phyloP scores from a whole-genome alignment of 1,140 invertebrate genomes.

The Chrysomallon squamiferum region DNA sequence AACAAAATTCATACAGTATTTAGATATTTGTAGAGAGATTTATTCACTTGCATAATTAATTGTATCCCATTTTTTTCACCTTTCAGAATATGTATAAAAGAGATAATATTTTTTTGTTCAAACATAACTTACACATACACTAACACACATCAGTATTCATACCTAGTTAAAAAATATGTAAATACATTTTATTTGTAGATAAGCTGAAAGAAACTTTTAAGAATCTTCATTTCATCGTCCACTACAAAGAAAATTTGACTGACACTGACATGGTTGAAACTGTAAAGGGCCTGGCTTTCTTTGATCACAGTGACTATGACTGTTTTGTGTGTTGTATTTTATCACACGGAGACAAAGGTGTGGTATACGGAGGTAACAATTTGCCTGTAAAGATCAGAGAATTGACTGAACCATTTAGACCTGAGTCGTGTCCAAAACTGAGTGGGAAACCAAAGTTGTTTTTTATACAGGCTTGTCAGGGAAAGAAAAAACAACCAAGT shows the following conservation, averaged over 20 bases:
- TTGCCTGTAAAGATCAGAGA: conserved; percentile 35
- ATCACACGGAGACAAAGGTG: conserved; percentile 50
- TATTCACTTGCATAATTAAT: too few species aligned
- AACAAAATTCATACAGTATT: too few species aligned
- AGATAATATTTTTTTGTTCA: too few species aligned
- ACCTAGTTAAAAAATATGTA: background rate
- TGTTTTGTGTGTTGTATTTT: conserved; percentile 53
- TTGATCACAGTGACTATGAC: conserved; percentile 38
- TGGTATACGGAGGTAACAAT: conserved; percentile 50
- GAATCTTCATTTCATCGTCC: conserved; percentile 33
- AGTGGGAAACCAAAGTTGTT: conserved; percentile 61
- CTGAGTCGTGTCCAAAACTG: conserved; percentile 42
- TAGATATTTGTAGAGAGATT: too few species aligned
- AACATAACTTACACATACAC: background rate
- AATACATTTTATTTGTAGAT: conserved; percentile 28
- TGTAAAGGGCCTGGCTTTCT: background rate
- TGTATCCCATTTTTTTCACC: too few species aligned
- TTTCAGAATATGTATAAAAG: too few species aligned
- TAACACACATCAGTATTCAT: background rate
- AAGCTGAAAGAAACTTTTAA: conserved; percentile 32
- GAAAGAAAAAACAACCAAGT: conserved; percentile 49
- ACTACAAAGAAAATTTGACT: conserved; percentile 16
- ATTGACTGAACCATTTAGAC: conserved; percentile 49
- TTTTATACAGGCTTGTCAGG: conserved; percentile 62
- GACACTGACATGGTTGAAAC: conserved; percentile 22